Percentiles rank a stretch among this genome's conserved stretches.
Conservation (phyloP, 2,113 vertebrate genomes). For the Cyprinodon variegatus region DNA sequence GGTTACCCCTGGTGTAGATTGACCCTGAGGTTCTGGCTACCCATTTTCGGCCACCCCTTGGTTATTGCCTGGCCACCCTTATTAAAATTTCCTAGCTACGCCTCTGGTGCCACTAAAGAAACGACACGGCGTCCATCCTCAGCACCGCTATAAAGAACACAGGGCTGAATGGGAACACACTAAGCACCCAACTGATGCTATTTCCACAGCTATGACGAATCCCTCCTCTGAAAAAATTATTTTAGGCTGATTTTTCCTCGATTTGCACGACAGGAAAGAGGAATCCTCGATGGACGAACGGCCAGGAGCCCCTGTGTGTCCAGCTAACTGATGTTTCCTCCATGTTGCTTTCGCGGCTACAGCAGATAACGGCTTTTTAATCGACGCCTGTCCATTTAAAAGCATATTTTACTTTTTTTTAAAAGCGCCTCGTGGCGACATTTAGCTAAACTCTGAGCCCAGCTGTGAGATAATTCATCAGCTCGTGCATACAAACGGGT, state of each 20-base stretch:
- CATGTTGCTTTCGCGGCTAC: constrained; percentile 53
- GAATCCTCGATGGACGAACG: background rate
- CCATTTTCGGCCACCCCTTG: too few species aligned
- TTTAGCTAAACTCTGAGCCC: too few species aligned
- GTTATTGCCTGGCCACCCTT: background rate
- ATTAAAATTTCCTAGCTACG: background rate
- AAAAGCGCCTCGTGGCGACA: background rate
- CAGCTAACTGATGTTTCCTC: constrained; percentile 46
- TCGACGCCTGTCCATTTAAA: background rate
- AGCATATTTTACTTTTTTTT: background rate
- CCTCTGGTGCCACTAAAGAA: too few species aligned
- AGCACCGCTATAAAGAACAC: background rate
- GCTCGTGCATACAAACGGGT: constrained; percentile 1
- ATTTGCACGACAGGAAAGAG: background rate
- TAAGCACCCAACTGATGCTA: background rate
- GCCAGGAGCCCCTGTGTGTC: background rate
- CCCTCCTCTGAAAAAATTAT: background rate
- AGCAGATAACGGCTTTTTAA: background rate
- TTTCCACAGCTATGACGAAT: background rate
- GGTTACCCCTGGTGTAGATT: too few species aligned
- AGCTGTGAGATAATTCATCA: background rate
- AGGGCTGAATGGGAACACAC: background rate
- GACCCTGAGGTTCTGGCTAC: too few species aligned
- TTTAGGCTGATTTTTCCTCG: background rate
- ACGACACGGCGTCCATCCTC: too few species aligned